These are phyloP conservation scores for Chlorodrepanis virens DNA, from an alignment of 2,113 vertebrate genomes.

Conservation along the genomic window DNA sequence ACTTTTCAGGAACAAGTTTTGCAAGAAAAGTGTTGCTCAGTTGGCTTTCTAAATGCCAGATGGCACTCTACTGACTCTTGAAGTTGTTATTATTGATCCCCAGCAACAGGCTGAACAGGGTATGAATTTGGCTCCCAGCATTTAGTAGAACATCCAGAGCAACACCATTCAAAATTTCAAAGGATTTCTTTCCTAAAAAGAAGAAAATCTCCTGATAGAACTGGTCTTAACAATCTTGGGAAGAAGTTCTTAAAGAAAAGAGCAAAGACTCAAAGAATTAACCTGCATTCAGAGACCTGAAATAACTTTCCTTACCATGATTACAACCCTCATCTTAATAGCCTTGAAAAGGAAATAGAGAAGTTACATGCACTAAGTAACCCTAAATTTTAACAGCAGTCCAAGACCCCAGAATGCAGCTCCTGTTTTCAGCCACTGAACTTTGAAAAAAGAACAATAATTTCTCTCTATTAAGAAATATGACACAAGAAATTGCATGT, in stretches of 20 bases:
- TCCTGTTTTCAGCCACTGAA: not conserved
- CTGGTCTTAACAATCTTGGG: not conserved
- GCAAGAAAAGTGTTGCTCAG: not conserved
- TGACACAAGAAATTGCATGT: not conserved
- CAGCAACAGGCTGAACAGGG: not conserved
- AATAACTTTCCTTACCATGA: not conserved
- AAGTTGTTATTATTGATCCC: not conserved
- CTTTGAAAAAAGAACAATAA: not conserved
- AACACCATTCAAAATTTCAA: not conserved
- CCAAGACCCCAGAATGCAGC: not conserved
- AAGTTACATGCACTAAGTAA: not conserved
- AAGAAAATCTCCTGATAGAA: not conserved
- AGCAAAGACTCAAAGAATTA: not conserved
- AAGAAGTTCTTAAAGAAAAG: not conserved
- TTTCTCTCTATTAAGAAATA: not conserved
- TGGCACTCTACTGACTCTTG: not conserved
- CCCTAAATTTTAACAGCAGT: not conserved
- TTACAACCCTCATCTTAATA: not conserved
- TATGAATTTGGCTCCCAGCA: not conserved
- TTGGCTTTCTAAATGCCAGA: not conserved
- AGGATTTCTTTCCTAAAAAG: not conserved
- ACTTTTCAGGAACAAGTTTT: not conserved
- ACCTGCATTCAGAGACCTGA: not conserved
- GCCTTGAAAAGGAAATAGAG: not conserved
- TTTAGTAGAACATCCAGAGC: not conserved